Percentiles rank a stretch among this genome's conserved stretches.
These are phyloP conservation scores for Notothenia rossii DNA, from an alignment of 2,113 vertebrate species.

Conservation along the genomic window DNA sequence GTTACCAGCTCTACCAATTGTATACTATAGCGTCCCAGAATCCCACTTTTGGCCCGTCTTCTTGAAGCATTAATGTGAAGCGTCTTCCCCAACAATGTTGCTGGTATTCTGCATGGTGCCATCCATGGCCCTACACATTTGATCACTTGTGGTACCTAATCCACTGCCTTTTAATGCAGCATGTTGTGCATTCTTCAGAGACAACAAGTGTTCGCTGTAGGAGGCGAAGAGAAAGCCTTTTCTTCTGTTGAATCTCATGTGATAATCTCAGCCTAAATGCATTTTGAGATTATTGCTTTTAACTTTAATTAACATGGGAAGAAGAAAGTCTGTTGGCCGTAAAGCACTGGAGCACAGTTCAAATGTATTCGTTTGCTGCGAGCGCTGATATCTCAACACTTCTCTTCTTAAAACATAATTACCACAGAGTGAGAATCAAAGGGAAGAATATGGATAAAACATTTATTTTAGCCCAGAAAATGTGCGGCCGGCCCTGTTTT, in stretches of 20 bases:
- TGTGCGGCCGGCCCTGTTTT: not conserved
- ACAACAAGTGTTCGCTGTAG: not conserved
- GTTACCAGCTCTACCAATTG: too few species aligned
- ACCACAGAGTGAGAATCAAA: slow-evolving; percentile 11
- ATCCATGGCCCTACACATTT: slow-evolving; percentile 1
- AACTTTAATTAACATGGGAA: slow-evolving; percentile 47
- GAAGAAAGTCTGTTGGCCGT: slow-evolving; percentile 27
- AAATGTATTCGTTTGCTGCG: slow-evolving; percentile 29
- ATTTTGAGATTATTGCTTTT: slow-evolving; percentile 23
- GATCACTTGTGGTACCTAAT: slow-evolving; percentile 19
- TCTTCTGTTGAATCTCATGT: slow-evolving; percentile 12
- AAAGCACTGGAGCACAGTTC: slow-evolving; percentile 8
- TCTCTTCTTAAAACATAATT: slow-evolving; percentile 35
- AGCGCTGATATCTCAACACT: slow-evolving; percentile 10
- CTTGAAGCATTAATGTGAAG: not conserved
- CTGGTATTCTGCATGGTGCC: slow-evolving; percentile 10
- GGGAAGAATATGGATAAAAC: not conserved
- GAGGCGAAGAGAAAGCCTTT: not conserved
- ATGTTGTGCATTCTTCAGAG: not conserved
- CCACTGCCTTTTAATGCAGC: slow-evolving; percentile 21
- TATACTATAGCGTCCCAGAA: too few species aligned
- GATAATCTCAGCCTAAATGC: slow-evolving; percentile 15
- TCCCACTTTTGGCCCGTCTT: not conserved
- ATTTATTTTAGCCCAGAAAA: not conserved
- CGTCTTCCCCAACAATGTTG: not conserved